phyloP scores from a whole-genome alignment of 2,113 vertebrate genomes.

The Alligator mississippiensis region DNA sequence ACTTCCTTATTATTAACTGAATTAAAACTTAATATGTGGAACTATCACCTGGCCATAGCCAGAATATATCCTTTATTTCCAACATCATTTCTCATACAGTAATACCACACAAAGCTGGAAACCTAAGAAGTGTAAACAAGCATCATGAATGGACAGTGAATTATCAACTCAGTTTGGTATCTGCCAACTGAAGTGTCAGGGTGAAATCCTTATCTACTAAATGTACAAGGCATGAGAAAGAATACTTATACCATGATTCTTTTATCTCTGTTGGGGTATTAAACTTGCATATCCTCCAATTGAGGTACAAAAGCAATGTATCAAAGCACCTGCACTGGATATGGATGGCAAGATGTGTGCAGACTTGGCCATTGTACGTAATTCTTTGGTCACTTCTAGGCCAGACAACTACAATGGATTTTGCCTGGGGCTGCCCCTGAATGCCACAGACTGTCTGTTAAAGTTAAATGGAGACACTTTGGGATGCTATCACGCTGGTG shows the following conservation, averaged over 20 bases:
- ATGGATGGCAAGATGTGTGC: not conserved
- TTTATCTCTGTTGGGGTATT: not conserved
- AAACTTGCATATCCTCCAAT: not conserved
- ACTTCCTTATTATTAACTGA: not conserved
- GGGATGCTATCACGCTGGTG: not conserved
- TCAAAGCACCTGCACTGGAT: not conserved
- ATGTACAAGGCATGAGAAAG: not conserved
- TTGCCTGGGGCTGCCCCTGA: not conserved
- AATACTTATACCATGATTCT: not conserved
- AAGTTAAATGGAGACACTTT: not conserved
- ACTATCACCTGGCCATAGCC: not conserved
- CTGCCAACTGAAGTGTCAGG: not conserved
- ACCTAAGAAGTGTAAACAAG: not conserved
- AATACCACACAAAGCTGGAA: not conserved
- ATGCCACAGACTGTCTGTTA: not conserved
- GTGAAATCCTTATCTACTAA: not conserved
- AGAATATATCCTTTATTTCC: not conserved
- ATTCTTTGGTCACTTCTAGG: not conserved
- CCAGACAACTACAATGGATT: not conserved
- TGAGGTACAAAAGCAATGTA: not conserved
- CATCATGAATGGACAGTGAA: not conserved
- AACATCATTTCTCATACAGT: not conserved
- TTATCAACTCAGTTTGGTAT: not conserved
- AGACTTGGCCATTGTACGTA: not conserved
- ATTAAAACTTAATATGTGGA: not conserved